phyloP scores from a whole-genome alignment of 1,140 invertebrate genomes.

The Goniozus legneri region DNA sequence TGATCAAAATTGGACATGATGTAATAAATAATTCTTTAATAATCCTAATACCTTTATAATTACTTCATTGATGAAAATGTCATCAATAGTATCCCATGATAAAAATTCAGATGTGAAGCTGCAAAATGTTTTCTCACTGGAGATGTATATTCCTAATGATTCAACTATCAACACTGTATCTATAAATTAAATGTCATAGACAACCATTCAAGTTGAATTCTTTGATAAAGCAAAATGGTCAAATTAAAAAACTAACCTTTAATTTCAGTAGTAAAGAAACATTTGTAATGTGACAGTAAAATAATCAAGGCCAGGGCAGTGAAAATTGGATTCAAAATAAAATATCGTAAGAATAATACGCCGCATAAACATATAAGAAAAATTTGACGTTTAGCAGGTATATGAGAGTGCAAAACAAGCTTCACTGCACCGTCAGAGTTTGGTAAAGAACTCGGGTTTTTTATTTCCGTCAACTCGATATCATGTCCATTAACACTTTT shows the following conservation, averaged over 20 bases:
- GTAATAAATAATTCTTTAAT: not conserved
- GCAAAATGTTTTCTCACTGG: slow-evolving; percentile 41
- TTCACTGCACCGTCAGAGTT: slow-evolving; percentile 23
- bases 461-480: slow-evolving; percentile 20
- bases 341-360: slow-evolving; percentile 10
- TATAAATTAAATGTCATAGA: slow-evolving; percentile 28
- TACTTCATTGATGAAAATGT: slow-evolving; percentile 62
- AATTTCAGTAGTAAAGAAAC: slow-evolving; percentile 17
- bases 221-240: not conserved
- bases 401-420: slow-evolving; percentile 20
- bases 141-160: slow-evolving; percentile 56
- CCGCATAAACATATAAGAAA: slow-evolving; percentile 15
- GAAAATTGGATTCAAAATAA: slow-evolving; percentile 7
- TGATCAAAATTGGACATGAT: not conserved
- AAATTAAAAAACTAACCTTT: slow-evolving; percentile 19
- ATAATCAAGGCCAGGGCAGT: slow-evolving; percentile 5
- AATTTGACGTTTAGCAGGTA: slow-evolving; percentile 6
- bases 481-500: slow-evolving; percentile 23
- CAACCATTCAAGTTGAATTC: not conserved
- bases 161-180: slow-evolving; percentile 55
- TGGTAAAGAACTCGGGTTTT: not conserved
- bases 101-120: slow-evolving; percentile 49
- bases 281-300: slow-evolving; percentile 16
- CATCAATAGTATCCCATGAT: slow-evolving; percentile 53
- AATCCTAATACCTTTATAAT: slow-evolving; percentile 51